phyloP scores from a whole-genome alignment of 2,797 vertebrate species.

The Euthynnus affinis region DNA sequence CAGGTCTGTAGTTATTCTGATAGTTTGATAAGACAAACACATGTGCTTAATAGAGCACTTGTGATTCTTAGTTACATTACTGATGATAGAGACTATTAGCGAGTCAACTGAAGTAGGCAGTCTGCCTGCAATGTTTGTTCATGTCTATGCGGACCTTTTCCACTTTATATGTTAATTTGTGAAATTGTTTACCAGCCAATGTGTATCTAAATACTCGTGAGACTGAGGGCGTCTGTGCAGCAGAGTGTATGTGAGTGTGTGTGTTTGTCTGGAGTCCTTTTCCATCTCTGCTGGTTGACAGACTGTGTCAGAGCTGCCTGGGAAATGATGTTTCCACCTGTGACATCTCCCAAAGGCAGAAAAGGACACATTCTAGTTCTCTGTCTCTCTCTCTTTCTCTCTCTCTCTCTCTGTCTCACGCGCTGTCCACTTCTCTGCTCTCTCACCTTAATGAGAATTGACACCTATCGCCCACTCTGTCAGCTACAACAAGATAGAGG shows the following conservation, averaged over 20 bases:
- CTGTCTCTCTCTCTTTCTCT: constrained; percentile 21
- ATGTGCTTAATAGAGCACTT: constrained; percentile 53
- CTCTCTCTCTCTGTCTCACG: not conserved
- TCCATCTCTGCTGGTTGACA: constrained; percentile 72
- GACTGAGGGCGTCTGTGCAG: constrained; percentile 58
- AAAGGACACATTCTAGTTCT: constrained; percentile 60
- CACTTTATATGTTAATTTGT: constrained; percentile 86
- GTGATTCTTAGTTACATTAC: constrained; percentile 71
- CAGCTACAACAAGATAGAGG: constrained; percentile 30
- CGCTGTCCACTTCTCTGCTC: constrained; percentile 37
- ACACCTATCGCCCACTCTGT: constrained; percentile 48
- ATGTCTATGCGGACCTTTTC: constrained; percentile 75
- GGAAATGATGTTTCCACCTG: constrained; percentile 80
- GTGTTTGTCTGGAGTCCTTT: constrained; percentile 67
- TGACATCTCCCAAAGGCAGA: constrained; percentile 74
- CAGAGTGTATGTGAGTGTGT: constrained; percentile 29
- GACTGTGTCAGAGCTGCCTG: constrained; percentile 76
- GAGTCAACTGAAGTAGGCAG: constrained; percentile 68
- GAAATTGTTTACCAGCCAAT: constrained; percentile 82
- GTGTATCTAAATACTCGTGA: constrained; percentile 77
- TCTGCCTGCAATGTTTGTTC: constrained; percentile 69
- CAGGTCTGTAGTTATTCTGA: constrained; percentile 51
- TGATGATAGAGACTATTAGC: constrained; percentile 70
- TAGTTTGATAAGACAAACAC: constrained; percentile 52
- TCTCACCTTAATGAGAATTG: constrained; percentile 51